Evolutionary conservation across 2,797 vertebrate species (phyloP), one percentile per base, ranked within the genome.

Genomic region (Phataginus tetradactyla): DNA sequence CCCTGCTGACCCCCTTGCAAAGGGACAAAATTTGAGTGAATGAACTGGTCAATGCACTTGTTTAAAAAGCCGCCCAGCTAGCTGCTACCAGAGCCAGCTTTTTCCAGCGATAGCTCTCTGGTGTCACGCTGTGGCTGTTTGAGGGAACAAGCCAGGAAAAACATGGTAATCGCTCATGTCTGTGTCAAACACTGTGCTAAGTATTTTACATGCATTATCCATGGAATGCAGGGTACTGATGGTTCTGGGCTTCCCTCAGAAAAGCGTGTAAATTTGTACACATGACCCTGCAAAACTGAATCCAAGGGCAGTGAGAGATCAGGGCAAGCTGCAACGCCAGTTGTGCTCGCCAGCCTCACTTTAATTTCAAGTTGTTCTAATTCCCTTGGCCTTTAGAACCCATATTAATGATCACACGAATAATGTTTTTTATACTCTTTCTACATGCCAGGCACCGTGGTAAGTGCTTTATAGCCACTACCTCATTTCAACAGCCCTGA

Each of bases 131-230:
- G 49, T 79, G 71, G 23, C 34, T 51, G 13, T 29, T 1, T 78
- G 74, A 49, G 20, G 18, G 23, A 59, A 61, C 59, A 25, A 55
- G 39, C 45, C 25, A 27, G 86, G 4, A 57, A 21, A 34, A 57
- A 32, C 11, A 20, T 0, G 37, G 20, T 9, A 12, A 79, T 53
- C 0, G 0, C 51, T 57, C 18, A 13, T 1, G 7, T 9, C 1
- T n/a, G 29, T 14, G 5, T 63, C 27, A 18, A 57, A 7, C 0
- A 2, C 34, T 21, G 18, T 37, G 10, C 39, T 55, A 11, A 25
- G 29, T 53, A 15, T 25, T 59, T 55, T 12, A n/a, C 7, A 13
- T 4, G 51, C 8, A 6, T 32, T 8, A 29, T 5, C 15, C 42
- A 17, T 2, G 53, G 37, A 27, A 34, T 18, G 8, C 1, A 66